Evolutionary conservation across 2,888 invertebrate species (phyloP).

Genomic region (Drosophila austrosaltans): DNA sequence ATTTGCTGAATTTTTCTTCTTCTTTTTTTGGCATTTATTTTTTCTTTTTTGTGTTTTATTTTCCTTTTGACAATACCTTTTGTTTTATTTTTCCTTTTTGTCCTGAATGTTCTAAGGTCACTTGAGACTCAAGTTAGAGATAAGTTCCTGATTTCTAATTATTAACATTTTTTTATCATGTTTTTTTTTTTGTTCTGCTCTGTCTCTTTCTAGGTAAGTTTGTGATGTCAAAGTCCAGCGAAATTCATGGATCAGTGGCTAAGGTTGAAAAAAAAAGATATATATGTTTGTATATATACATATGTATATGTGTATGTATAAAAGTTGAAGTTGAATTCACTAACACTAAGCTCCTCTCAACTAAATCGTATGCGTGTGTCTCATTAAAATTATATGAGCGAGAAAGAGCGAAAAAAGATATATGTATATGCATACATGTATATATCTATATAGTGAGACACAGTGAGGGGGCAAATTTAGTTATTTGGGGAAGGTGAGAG

Average conservation of each 20-base stretch:
- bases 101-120: background rate
- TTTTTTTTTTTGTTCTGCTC: constrained; percentile 8
- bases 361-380: constrained; percentile 45
- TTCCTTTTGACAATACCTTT: constrained; percentile 55
- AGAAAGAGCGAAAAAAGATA: constrained; percentile 13
- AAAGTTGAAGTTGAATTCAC: constrained; percentile 66
- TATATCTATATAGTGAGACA: too few species aligned
- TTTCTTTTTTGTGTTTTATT: too few species aligned
- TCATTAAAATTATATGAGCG: constrained; percentile 61
- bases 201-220: constrained; percentile 46
- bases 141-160: background rate
- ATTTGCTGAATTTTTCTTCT: constrained; percentile 58
- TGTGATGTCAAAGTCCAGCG: constrained; percentile 18
- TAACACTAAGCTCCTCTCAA: background rate
- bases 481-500: background rate
- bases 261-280: background rate
- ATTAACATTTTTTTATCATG: constrained; percentile 5
- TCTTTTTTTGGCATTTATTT: constrained; percentile 41
- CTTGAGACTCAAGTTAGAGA: background rate
- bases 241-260: constrained; percentile 53
- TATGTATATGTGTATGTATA: constrained; percentile 14
- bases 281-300: constrained; percentile 23
- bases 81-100: background rate
- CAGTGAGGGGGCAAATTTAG: too few species aligned
- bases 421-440: background rate